A percentile compares a stretch with the other conserved stretches of the same genome.
Evolutionary conservation across 2,113 vertebrate species (phyloP).

Genomic region (Alaudala cheleensis): DNA sequence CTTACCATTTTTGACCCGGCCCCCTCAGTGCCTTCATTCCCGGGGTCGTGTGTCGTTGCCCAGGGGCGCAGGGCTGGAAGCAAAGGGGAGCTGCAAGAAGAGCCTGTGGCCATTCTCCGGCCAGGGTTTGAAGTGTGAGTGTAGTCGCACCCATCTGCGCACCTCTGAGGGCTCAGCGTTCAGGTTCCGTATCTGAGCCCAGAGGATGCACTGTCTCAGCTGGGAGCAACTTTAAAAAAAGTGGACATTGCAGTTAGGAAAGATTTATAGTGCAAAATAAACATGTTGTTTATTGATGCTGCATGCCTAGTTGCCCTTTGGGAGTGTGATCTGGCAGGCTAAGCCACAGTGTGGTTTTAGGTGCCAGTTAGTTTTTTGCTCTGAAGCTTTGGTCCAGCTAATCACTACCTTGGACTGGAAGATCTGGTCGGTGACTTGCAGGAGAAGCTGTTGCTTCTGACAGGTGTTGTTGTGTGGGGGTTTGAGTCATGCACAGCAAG

Average conservation of each 20-base stretch:
- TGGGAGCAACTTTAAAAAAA: not conserved
- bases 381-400: not conserved
- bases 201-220: not conserved
- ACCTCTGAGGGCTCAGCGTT: not conserved
- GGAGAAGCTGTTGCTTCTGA: not conserved
- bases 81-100: too few species aligned
- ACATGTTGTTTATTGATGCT: not conserved
- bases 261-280: not conserved
- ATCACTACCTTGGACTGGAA: not conserved
- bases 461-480: not conserved
- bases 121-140: not conserved
- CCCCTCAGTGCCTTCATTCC: not conserved
- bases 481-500: not conserved
- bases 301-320: not conserved
- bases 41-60: not conserved
- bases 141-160: fast-evolving
- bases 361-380: not conserved
- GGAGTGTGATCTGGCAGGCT: not conserved
- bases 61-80: not conserved
- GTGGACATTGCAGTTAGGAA: not conserved
- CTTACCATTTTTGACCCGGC: not conserved
- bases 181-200: not conserved
- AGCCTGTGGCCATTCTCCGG: fast-evolving
- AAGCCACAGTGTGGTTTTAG: not conserved
- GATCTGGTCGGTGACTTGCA: not conserved